A percentile compares a stretch with the other conserved stretches of the same genome.
Conservation (phyloP, 2,797 vertebrate genomes). For the Alfaro cultratus region DNA sequence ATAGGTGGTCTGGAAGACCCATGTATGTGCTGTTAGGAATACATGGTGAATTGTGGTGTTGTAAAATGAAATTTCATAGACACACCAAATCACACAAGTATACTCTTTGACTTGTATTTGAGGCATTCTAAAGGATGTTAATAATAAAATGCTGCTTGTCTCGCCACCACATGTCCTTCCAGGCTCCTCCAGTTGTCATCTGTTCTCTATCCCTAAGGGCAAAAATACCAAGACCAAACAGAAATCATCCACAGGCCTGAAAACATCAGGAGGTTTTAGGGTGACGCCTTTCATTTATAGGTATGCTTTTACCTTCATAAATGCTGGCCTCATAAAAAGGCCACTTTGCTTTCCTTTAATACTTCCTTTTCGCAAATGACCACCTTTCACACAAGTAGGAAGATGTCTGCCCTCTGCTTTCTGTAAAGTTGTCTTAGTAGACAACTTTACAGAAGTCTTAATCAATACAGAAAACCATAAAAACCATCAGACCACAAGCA, state of each 20-base stretch:
- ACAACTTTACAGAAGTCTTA: no score
- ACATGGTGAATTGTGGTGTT: slow-evolving; percentile 21
- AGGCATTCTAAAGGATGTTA: slow-evolving; percentile 61
- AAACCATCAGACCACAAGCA: not conserved
- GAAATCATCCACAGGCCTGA: slow-evolving; percentile 55
- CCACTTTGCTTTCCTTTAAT: slow-evolving; percentile 78
- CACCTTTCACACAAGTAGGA: slow-evolving; percentile 44
- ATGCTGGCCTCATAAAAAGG: slow-evolving; percentile 74
- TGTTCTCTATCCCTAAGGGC: slow-evolving; percentile 32
- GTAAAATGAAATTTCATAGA: slow-evolving; percentile 27
- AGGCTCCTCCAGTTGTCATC: slow-evolving; percentile 38
- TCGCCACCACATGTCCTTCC: slow-evolving; percentile 63
- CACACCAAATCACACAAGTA: slow-evolving; percentile 17
- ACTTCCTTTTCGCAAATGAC: slow-evolving; percentile 77
- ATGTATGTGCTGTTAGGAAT: slow-evolving; percentile 13
- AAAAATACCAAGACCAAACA: slow-evolving; percentile 53
- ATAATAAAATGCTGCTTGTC: slow-evolving; percentile 54
- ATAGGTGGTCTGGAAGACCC: slow-evolving; percentile 51
- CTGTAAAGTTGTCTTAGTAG: slow-evolving; percentile 30
- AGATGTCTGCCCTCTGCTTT: slow-evolving; percentile 49
- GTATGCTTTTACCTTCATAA: slow-evolving; percentile 78
- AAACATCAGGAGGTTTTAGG: slow-evolving; percentile 68
- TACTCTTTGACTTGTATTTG: slow-evolving; percentile 46
- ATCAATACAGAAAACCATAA: not conserved
- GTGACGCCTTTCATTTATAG: slow-evolving; percentile 70